Base-by-base conservation (phyloP, 2,888 invertebrate species). In the Diaphora mendica region DNA sequence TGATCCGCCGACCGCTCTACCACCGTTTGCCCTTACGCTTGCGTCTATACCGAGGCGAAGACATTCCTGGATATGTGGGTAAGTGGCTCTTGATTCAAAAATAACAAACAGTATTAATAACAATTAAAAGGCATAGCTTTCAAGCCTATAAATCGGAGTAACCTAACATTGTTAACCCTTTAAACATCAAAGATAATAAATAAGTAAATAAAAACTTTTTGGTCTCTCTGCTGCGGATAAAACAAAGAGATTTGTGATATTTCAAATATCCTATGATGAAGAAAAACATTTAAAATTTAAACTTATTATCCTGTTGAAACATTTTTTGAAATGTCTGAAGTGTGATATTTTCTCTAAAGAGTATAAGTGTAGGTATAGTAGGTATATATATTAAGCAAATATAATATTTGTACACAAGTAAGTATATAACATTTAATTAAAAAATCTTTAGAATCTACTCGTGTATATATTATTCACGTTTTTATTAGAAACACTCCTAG, bases 11-110 rank as follows among this genome's bases (percentile, higher is more conserved):
- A 92, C 92, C 71, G 94, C 93, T 67, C 88, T 92, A 82, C 95
- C 93, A 71, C 95, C 92, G 77, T 94, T 92, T 82, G 93, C 90
- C 2, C 95, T 96, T 70, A 96, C 96, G n/a, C 95, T 96, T 59
- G 93, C 96, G 55, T 94, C 92, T 64, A 96, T 96, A 87, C 97
- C 97, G 35, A 94, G 97, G 74, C 96, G 97, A 71, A 94, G 97
- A 81, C 97, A 97, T 91, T 97, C 97, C 79, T 97, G 97, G 97
- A 97, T 97, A 89, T 97, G 97, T 91, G 96, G 97, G 97, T 97
- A 93, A 97, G 97, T 88, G 30, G 20, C 23, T 65, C 11, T 64
- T 42, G 44, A n/a, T 55, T 42, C 23, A 8, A n/a, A 11, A 55
- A 11, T 55, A 23, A 20, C 20, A 51, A 51, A 51, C 51, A 23